Conservation (phyloP, 2,888 invertebrate species). For the Drosophila anceps region DNA sequence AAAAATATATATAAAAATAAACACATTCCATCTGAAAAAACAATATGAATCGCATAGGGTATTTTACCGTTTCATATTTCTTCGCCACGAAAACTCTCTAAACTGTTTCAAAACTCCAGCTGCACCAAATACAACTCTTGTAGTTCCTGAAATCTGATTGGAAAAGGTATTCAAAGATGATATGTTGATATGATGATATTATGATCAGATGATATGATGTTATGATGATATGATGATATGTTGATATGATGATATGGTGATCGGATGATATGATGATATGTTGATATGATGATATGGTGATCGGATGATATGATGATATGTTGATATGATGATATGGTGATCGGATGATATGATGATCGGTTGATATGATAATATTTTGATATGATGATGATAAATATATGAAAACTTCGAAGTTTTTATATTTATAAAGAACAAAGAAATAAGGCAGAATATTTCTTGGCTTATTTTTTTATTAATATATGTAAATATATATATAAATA, state of each 20-base stretch:
- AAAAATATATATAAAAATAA: conserved; percentile 14
- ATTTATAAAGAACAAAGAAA: not conserved
- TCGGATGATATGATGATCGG: not conserved
- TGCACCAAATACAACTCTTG: not conserved
- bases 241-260: not conserved
- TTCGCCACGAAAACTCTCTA: not conserved
- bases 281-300: conserved; percentile 1
- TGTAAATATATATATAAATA: not conserved
- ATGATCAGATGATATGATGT: not conserved
- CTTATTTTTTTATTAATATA: not conserved
- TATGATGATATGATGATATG: not conserved
- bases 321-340: not conserved
- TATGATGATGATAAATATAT: not conserved
- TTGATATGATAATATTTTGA: not conserved
- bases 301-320: conserved; percentile 1
- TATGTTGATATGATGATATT: not conserved
- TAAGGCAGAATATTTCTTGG: not conserved
- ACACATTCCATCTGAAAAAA: not conserved
- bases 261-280: conserved; percentile 1
- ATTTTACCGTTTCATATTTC: not conserved
- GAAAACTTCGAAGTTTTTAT: not conserved
- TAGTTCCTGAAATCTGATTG: not conserved
- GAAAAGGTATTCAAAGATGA: not conserved
- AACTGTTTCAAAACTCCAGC: not conserved
- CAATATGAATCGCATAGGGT: not conserved